These are phyloP conservation scores for Pristionchus arcanus DNA, from an alignment of 2,888 invertebrate species.

Conservation along the genomic window DNA sequence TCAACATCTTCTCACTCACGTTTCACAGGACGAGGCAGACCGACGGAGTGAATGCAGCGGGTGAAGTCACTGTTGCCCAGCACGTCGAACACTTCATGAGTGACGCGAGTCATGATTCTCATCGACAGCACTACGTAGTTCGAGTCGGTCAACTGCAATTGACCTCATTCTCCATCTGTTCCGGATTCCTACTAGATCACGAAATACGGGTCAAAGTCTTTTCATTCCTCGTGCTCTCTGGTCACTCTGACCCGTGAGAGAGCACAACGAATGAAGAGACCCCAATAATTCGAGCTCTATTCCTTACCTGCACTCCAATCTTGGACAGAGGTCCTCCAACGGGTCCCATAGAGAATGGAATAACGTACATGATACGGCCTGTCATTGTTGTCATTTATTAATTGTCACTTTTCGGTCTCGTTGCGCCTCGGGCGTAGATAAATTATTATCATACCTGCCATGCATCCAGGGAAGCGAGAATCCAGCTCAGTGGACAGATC, in stretches of 20 bases:
- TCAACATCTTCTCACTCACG: conserved; percentile 34
- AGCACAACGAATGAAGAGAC: neutral
- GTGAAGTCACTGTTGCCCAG: conserved; percentile 84
- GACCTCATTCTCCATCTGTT: no score
- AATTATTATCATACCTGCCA: conserved; percentile 68
- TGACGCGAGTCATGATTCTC: conserved; percentile 96
- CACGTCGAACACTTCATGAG: conserved; percentile 81
- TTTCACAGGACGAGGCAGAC: conserved; percentile 85
- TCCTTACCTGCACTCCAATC: conserved; percentile 86
- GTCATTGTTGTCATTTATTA: no score
- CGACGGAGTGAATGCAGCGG: conserved; percentile 94
- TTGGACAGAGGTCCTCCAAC: conserved; percentile 94
- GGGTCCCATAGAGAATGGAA: conserved; percentile 99
- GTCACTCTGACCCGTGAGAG: neutral
- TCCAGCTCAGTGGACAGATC: conserved; percentile 90
- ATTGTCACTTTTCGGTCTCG: no score
- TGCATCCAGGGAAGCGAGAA: conserved; percentile 87
- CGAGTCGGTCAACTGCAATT: neutral
- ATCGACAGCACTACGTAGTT: conserved; percentile 95
- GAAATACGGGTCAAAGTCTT: neutral
- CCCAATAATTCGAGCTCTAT: neutral
- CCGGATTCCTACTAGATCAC: no score
- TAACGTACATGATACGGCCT: conserved; percentile 95
- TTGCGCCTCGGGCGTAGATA: no score
- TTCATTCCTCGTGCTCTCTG: neutral